Evolutionary conservation across 2,888 invertebrate species (phyloP), one percentile per base, ranked within the genome.

Genomic region (Cryptops parisi): DNA sequence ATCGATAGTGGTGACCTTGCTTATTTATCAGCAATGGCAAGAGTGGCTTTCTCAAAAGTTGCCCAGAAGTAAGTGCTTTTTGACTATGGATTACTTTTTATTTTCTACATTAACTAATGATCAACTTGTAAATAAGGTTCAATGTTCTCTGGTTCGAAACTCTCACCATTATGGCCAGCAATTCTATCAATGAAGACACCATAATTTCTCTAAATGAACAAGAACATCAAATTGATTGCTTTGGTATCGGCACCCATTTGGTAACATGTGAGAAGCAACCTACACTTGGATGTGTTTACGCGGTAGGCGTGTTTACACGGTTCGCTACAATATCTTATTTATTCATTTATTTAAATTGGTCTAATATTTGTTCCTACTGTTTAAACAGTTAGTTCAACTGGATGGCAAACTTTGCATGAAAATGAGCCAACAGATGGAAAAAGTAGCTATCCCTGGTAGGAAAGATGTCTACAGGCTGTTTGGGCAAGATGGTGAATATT

Each of bases 261-360:
- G 97, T 98, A 2, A 98, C 97, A 3, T 98, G 97, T 68, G 96
- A 97, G 69, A 80, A 89, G 53, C 97, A 98, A 68, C 97, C 97
- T 1, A 96, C 97, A 0, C 72, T 98, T 23, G 97, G 97, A 2
- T 96, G 97, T 69, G 96, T 98, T 15, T 98, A 89, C 70, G 97
- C 98, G 68, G 72, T 74, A 55, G n/a, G n/a, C n/a, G n/a, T n/a
- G n/a, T n/a, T n/a, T n/a, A 38, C 12, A 38, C 38, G 15, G 38
- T 38, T 38, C 23, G 12, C n/a, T n/a, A n/a, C n/a, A n/a, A n/a
- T n/a, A n/a, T n/a, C n/a, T n/a, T n/a, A n/a, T n/a, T n/a, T n/a
- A n/a, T n/a, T n/a, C n/a, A n/a, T n/a, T n/a, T n/a, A n/a, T n/a
- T n/a, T n/a, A n/a, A 6, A 52, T 52, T 52, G n/a, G 3, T 47